These are phyloP conservation scores for Saccopteryx leptura DNA, from an alignment of 2,113 vertebrate species.

Conservation along the genomic window DNA sequence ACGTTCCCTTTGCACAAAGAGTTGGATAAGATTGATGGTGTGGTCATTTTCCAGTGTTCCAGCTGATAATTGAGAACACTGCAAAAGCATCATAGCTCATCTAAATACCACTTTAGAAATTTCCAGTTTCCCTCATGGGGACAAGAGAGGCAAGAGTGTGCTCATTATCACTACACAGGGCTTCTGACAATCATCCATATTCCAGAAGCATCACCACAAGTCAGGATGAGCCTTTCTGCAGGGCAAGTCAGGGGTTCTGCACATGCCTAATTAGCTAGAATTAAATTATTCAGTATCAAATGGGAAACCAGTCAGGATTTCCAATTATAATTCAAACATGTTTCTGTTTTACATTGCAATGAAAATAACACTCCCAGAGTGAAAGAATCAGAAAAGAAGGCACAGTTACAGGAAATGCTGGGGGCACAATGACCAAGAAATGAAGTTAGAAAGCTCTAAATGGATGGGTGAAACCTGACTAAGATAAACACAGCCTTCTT, in stretches of 20 bases:
- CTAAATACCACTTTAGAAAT: conserved; percentile 59
- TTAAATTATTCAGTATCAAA: conserved; percentile 75
- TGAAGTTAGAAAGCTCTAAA: conserved; percentile 77
- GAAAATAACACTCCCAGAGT: conserved; percentile 74
- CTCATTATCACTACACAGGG: conserved; percentile 56
- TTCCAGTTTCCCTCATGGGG: conserved; percentile 49
- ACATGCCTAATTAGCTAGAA: conserved; percentile 71
- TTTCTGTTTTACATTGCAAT: conserved; percentile 73
- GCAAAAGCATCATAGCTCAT: conserved; percentile 60
- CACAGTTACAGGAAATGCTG: conserved; percentile 76
- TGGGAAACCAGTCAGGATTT: conserved; percentile 74
- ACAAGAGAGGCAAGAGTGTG: conserved; percentile 56
- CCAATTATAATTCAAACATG: conserved; percentile 79
- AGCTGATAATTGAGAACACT: conserved; percentile 51
- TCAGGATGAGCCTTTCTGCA: conserved; percentile 57
- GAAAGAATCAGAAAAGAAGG: conserved; percentile 74
- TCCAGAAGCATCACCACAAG: conserved; percentile 65
- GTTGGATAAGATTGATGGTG: not conserved
- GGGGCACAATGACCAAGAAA: conserved; percentile 73
- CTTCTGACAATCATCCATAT: conserved; percentile 73
- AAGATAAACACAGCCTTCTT: conserved; percentile 68
- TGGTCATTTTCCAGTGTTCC: conserved; percentile 16
- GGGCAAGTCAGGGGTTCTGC: conserved; percentile 38
- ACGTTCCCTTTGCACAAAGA: conserved; percentile 27
- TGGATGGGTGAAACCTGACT: conserved; percentile 68